A percentile compares a stretch with the other conserved stretches of the same genome.
These are phyloP conservation scores for Deroplatys truncata DNA, from an alignment of 2,888 invertebrate species.

Conservation along the genomic window DNA sequence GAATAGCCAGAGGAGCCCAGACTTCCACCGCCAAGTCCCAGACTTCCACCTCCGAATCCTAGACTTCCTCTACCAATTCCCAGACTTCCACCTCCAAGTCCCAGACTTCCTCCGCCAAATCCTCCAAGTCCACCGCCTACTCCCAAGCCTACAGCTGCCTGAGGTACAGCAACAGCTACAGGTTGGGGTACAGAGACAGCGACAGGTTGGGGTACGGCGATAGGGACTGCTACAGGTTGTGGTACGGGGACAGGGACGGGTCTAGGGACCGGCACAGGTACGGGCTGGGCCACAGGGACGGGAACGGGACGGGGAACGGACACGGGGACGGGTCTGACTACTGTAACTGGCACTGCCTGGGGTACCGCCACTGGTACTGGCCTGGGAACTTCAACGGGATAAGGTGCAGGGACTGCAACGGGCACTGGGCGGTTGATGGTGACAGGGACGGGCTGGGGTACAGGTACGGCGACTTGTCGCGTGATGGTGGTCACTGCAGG, in stretches of 20 bases:
- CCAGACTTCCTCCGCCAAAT: background rate
- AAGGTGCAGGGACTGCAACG: conserved; percentile 7
- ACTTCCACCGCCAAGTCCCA: no score
- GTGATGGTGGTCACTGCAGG: background rate
- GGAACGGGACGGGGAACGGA: conserved; percentile 1
- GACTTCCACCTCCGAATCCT: background rate
- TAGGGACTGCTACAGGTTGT: background rate
- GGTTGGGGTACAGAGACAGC: background rate
- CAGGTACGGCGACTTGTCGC: background rate
- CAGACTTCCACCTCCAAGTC: background rate
- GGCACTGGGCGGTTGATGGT: background rate
- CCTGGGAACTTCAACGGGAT: background rate
- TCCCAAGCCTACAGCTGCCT: background rate
- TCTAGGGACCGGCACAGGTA: background rate
- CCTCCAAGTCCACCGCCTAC: background rate
- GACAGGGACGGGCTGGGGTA: conserved; percentile 2
- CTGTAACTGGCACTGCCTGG: conserved; percentile 10
- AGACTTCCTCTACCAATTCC: background rate
- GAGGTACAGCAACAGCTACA: background rate
- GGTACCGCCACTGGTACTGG: conserved; percentile 7
- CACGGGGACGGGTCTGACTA: background rate
- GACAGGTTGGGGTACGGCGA: background rate
- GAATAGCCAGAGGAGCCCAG: no score
- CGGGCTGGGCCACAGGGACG: conserved; percentile 1
- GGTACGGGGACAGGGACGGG: conserved; percentile 5